These are phyloP conservation scores for Platichthys flesus DNA, from an alignment of 2,113 vertebrate species.

Conservation along the genomic window DNA sequence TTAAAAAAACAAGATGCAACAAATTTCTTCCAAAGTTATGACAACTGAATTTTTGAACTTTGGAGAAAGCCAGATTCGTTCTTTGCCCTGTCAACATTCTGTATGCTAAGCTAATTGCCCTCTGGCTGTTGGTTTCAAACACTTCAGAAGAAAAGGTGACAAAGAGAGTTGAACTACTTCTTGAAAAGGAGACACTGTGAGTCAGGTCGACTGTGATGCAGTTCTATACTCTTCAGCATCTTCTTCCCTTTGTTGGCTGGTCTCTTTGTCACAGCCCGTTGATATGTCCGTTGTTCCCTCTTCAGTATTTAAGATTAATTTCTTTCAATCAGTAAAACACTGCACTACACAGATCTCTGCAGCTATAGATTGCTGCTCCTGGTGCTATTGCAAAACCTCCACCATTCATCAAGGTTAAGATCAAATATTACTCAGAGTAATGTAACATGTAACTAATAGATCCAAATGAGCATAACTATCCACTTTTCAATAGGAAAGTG, in stretches of 20 bases:
- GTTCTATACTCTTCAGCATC: not conserved
- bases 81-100: not conserved
- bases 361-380: not conserved
- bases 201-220: not conserved
- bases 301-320: not conserved
- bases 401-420: no score
- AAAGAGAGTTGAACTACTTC: not conserved
- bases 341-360: not conserved
- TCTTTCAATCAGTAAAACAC: not conserved
- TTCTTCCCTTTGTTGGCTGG: not conserved
- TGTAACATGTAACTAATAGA: not conserved
- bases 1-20: no score
- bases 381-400: no score
- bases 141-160: not conserved
- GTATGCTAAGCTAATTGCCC: not conserved
- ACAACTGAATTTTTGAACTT: no score
- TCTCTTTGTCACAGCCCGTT: not conserved
- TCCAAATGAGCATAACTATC: not conserved
- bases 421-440: not conserved
- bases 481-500: slow-evolving; percentile 30
- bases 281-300: not conserved
- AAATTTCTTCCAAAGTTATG: no score
- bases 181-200: not conserved
- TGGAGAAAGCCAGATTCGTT: no score
- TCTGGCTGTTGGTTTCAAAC: not conserved